A percentile compares a stretch with the other conserved stretches of the same genome.
phyloP scores from a whole-genome alignment of 2,797 vertebrate species.

The Momotus momota region DNA sequence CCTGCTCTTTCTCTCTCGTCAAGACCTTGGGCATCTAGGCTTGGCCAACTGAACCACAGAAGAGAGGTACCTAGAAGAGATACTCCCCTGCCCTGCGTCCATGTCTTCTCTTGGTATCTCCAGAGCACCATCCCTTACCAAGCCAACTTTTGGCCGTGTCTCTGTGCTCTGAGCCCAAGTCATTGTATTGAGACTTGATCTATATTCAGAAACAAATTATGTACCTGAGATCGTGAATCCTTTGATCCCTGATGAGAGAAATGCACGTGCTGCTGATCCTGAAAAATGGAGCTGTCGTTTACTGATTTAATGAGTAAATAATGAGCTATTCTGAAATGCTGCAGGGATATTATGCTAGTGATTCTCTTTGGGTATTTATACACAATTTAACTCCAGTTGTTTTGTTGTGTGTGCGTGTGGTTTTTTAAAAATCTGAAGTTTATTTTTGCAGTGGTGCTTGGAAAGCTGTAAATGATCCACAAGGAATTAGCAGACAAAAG shows the following conservation, averaged over 20 bases:
- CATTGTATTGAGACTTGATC: not conserved
- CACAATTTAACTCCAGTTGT: slow-evolving; percentile 19
- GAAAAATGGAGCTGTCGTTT: slow-evolving; percentile 5
- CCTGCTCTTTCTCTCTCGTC: not conserved
- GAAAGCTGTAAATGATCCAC: slow-evolving; percentile 68
- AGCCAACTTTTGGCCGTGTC: not conserved
- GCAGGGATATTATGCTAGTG: not conserved
- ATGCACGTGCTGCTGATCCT: not conserved
- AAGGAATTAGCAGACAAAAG: slow-evolving; percentile 63
- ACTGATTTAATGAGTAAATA: slow-evolving; percentile 44
- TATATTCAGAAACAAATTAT: not conserved
- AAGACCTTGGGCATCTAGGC: not conserved
- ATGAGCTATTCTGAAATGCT: slow-evolving; percentile 28
- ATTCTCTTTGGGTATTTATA: slow-evolving; percentile 18
- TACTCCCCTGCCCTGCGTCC: rapidly evolving
- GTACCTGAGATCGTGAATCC: not conserved
- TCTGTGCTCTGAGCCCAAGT: not conserved
- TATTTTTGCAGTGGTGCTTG: slow-evolving; percentile 66
- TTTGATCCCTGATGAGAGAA: not conserved
- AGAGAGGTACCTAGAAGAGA: not conserved
- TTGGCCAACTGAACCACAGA: not conserved
- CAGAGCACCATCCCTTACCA: not conserved
- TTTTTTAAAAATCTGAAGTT: slow-evolving; percentile 66
- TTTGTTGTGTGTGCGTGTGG: slow-evolving; percentile 39
- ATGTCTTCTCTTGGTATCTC: not conserved